Base-by-base conservation (phyloP, 2,797 vertebrate genomes). In the Chloroceryle amazona region DNA sequence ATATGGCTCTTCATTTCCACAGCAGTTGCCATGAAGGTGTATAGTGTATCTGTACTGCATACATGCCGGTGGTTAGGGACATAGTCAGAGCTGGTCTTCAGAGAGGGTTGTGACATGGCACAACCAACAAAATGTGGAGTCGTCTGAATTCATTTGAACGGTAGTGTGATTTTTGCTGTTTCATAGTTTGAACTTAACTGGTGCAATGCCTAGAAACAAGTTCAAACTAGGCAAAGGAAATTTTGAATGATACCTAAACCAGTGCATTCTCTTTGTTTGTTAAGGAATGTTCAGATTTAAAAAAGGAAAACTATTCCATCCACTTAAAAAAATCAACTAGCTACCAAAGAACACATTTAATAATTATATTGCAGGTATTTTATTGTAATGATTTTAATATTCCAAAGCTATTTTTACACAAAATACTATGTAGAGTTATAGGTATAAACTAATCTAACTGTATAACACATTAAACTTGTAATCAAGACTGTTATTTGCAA, bases 181-280 rank as follows among this genome's bases (percentile, higher is more conserved):
- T 97, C 95, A 86, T 86, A 33, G 94, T 98, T 98, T 98, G 98
- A 98, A 96, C 97, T 98, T 98, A 96, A 89, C 97, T 57, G 81
- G 97, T 94, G 87, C 37, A 52, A 94, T 7, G 95, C 90, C 97
- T 91, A 89, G 89, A 93, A 91, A 85, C 93, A 95, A 98, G 97
- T 98, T 98, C 98, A 98, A 98, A 98, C 97, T 97, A 97, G 97
- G 97, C 96, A 96, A 96, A 97, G 98, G 98, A 94, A 98, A 97
- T 97, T 97, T 97, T 98, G 98, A 98, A 98, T 98, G 97, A 95
- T 98, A 97, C 98, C 98, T 98, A 98, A 98, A 98, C 97, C 97
- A 99, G 99, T 99, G 99, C 99, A 99, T 99, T 99, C 99, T 99
- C 99, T 99, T 99, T 98, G 99, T 98, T 98, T 99, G 99, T 98